Conservation (phyloP, 1,140 invertebrate genomes). For the Batillaria attramentaria region DNA sequence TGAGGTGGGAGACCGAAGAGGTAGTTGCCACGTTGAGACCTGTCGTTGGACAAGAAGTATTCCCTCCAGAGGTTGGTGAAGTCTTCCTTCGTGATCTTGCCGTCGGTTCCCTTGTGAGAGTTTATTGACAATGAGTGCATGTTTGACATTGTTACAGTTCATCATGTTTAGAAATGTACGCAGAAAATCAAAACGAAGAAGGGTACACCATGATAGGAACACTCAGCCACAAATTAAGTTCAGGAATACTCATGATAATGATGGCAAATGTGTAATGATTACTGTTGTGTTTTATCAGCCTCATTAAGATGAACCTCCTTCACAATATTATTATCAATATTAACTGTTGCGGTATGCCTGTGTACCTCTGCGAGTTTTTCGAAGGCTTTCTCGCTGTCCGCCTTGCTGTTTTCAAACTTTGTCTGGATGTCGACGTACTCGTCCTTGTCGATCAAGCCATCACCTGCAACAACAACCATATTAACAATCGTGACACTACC, state of each 20-base stretch:
- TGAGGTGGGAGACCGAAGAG: conserved; percentile 47
- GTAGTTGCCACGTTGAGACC: conserved; percentile 44
- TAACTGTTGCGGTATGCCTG: too few species aligned
- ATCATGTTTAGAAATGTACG: neutral
- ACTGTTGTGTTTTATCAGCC: too few species aligned
- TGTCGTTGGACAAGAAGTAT: conserved; percentile 54
- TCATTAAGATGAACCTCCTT: too few species aligned
- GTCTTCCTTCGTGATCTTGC: conserved; percentile 42
- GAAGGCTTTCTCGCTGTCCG: conserved; percentile 27
- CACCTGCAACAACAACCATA: too few species aligned
- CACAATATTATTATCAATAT: too few species aligned
- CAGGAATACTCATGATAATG: too few species aligned
- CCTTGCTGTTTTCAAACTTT: conserved; percentile 26
- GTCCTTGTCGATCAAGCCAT: conserved; percentile 37
- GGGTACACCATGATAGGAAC: too few species aligned
- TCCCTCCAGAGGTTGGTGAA: conserved; percentile 54
- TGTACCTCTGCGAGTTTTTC: conserved; percentile 35
- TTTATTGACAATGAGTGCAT: conserved; percentile 9
- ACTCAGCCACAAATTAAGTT: too few species aligned
- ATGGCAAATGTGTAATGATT: too few species aligned
- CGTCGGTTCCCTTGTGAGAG: conserved; percentile 32
- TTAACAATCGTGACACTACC: too few species aligned
- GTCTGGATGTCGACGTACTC: conserved; percentile 37
- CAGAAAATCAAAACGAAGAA: too few species aligned
- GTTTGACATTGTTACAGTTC: neutral